Base-by-base conservation (phyloP, 2,113 vertebrate species). In the Equus quagga region DNA sequence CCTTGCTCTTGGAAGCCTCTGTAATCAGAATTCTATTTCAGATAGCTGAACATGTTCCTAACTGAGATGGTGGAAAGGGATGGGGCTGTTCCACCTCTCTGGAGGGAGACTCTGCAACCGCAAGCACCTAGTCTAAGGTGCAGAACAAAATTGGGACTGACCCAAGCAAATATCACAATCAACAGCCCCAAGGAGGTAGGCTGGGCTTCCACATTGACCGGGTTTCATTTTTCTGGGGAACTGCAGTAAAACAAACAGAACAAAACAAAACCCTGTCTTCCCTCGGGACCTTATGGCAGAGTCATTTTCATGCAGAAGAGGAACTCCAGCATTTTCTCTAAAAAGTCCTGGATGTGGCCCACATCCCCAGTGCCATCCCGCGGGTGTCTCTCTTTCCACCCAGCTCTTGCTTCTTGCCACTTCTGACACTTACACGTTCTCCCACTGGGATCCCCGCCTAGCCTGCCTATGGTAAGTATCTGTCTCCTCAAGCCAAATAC, bases 321-420 rank as follows among this genome's bases (percentile, higher is more conserved):
- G 28, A 83, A 13, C 19, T 31, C 41, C 13, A 17, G 23, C 0
- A 0, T 26, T 3, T 4, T 41, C 4, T 83, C 3, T 9, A 23
- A 44, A 81, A 9, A 91, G 15, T 54, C 10, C n/a, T 67, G 28
- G 5, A 2, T n/a, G 18, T 60, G 67, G 62, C 41, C 23, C 8
- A 2, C 8, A 9, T 12, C 28, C 18, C 51, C 18, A 26, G 3
- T 26, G 13, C 2, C 46, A 17, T 14, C 5, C 36, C 3, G 21
- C 2, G 5, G 1, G 2, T 44, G 60, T 23, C 36, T 73, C 6
- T 33, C 44, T 67, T n/a, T 26, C 17, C 15, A 51, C 8, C 51
- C 12, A 5, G 1, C 21, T 33, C 19, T 36, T 26, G 5, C 51
- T 51, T 60, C 26, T 76, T 51, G 15, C 10, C 5, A 8, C 28